phyloP scores from a whole-genome alignment of 1,140 invertebrate genomes.

The Calephelis nemesis region DNA sequence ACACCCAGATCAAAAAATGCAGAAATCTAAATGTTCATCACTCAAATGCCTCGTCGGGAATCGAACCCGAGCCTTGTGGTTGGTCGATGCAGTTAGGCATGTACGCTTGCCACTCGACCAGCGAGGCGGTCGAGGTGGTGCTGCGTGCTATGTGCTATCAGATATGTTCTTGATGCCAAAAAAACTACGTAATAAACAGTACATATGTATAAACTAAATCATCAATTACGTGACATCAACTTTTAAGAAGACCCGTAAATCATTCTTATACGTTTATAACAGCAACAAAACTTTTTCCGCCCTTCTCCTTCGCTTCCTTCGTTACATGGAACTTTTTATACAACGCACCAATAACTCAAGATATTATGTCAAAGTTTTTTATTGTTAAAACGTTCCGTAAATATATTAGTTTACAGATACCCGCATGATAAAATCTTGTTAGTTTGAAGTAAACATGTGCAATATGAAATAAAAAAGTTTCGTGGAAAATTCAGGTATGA shows the following conservation, averaged over 20 bases:
- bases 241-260: conserved; percentile 52
- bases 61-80: too few relatives aligned
- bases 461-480: conserved; percentile 21
- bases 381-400: conserved; percentile 41
- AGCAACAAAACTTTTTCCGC: conserved; percentile 49
- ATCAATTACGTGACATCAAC: conserved; percentile 42
- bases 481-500: too few relatives aligned
- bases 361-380: conserved; percentile 52
- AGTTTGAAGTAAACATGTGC: conserved; percentile 36
- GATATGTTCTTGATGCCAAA: too few relatives aligned
- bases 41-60: too few relatives aligned
- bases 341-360: conserved; percentile 50
- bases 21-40: too few relatives aligned
- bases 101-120: too few relatives aligned
- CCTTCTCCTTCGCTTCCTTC: conserved; percentile 30
- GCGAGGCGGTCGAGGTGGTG: too few relatives aligned
- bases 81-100: too few relatives aligned
- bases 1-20: too few relatives aligned
- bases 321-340: conserved; percentile 46
- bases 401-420: conserved; percentile 47
- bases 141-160: too few relatives aligned
- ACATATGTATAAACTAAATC: conserved; percentile 20
- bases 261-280: conserved; percentile 56
- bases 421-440: conserved; percentile 45
- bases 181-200: too few relatives aligned